Evolutionary conservation across 2,888 invertebrate genomes (phyloP).

Genomic region (Candidula unifasciata): DNA sequence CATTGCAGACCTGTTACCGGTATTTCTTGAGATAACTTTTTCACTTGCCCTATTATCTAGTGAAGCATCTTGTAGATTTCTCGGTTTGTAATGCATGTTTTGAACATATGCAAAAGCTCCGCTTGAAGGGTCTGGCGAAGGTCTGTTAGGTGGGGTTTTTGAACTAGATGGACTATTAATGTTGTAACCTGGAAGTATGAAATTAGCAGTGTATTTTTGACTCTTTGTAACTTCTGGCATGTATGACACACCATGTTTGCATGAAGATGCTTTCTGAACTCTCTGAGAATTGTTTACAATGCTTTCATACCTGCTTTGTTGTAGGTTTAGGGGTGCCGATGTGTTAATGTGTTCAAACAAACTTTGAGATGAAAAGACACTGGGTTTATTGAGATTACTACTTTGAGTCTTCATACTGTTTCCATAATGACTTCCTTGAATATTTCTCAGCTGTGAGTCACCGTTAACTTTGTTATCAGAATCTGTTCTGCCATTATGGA

Average conservation of each 20-base stretch:
- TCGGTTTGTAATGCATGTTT: constrained; percentile 17
- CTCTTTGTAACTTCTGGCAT: not conserved
- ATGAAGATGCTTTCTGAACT: constrained; percentile 2
- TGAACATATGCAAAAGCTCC: constrained; percentile 4
- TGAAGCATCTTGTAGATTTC: not conserved
- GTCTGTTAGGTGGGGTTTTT: not conserved
- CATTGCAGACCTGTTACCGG: not conserved
- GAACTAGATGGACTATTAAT: not conserved
- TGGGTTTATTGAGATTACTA: not conserved
- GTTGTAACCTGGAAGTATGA: not conserved
- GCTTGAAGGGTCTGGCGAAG: not conserved
- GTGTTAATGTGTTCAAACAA: not conserved
- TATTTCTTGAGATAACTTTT: constrained; percentile 5
- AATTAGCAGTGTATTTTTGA: not conserved
- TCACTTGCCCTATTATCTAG: not conserved
- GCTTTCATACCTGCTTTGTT: not conserved
- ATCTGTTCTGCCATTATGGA: not conserved
- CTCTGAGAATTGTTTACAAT: constrained; percentile 1
- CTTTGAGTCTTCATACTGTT: not conserved
- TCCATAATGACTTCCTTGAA: not conserved
- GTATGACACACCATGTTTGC: not conserved
- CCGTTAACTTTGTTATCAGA: constrained; percentile 4
- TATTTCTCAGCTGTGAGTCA: not conserved
- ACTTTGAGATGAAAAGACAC: not conserved
- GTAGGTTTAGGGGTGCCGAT: not conserved